Evolutionary conservation across 2,113 vertebrate genomes (phyloP).

Genomic region (Dasyornis broadbenti): DNA sequence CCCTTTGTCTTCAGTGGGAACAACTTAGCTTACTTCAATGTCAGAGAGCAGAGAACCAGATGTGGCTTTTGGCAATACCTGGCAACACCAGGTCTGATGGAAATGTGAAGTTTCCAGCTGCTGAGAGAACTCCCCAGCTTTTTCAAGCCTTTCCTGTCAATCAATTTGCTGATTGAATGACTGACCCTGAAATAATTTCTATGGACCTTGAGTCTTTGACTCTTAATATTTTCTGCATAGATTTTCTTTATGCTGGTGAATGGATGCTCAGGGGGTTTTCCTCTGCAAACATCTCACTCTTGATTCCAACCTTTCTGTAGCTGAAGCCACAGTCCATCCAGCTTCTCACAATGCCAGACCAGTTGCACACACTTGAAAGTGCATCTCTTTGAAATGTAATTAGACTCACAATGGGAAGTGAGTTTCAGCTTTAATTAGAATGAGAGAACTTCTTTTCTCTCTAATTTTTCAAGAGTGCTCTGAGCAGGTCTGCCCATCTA

Average conservation of each 20-base stretch:
- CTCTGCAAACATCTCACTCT: background rate
- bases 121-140: background rate
- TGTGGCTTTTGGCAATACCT: background rate
- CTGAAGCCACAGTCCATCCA: background rate
- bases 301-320: background rate
- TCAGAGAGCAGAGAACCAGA: background rate
- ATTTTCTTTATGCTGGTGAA: background rate
- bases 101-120: background rate
- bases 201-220: background rate
- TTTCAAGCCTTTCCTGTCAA: background rate
- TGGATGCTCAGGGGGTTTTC: background rate
- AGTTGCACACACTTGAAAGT: background rate
- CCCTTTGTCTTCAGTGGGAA: background rate
- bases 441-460: background rate
- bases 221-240: background rate
- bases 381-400: background rate
- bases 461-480: background rate
- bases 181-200: background rate
- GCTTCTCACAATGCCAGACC: background rate
- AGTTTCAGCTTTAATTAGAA: slow-evolving; percentile 18
- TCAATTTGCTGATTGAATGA: background rate
- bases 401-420: background rate
- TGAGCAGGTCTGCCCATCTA: background rate
- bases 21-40: background rate
- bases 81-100: background rate